Evolutionary conservation across 2,888 invertebrate genomes (phyloP).

Genomic region (Girardia tigrina): DNA sequence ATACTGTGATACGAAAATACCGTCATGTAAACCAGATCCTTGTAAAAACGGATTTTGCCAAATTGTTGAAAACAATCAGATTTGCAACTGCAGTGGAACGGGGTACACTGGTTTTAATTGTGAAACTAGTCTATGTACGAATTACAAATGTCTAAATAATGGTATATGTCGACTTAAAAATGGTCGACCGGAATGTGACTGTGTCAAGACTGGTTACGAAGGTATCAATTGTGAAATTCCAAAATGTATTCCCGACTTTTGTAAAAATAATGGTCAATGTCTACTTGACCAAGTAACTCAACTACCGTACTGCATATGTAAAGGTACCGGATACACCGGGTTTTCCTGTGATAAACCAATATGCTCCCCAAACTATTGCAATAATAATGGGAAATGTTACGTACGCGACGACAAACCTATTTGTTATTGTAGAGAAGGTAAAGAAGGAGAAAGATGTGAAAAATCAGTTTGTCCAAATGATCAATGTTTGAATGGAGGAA

Average conservation of each 20-base stretch:
- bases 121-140: background rate
- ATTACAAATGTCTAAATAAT: conserved; percentile 18
- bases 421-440: background rate
- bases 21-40: background rate
- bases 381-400: background rate
- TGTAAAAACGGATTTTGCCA: conserved; percentile 8
- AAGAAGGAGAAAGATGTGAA: background rate
- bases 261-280: background rate
- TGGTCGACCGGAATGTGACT: background rate
- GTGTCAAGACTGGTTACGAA: background rate
- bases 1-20: background rate
- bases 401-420: background rate
- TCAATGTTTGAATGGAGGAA: background rate
- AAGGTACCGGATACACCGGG: background rate
- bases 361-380: background rate
- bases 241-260: background rate
- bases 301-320: background rate
- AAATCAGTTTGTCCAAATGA: background rate
- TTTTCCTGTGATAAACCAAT: background rate
- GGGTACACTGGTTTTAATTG: background rate
- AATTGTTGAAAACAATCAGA: background rate
- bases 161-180: background rate
- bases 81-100: background rate
- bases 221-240: background rate
- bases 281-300: background rate